Evolutionary conservation across 2,888 invertebrate genomes (phyloP).

Genomic region (Sphaeridia pumilis): DNA sequence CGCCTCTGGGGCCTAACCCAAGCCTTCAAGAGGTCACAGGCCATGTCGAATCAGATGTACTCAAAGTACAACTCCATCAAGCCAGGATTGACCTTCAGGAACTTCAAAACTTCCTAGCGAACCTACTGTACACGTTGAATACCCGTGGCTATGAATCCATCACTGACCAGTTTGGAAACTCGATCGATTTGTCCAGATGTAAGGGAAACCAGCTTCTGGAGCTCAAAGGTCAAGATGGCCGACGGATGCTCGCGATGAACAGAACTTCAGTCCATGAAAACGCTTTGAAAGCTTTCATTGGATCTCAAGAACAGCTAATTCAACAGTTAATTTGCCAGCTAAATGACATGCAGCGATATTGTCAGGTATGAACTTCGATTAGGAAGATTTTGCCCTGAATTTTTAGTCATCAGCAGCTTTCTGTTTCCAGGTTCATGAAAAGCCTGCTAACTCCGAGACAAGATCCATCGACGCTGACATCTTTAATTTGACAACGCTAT

Average conservation of each 20-base stretch:
- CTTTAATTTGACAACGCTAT: too few relatives aligned
- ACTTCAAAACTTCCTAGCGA: conserved; percentile 26
- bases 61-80: too few relatives aligned
- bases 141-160: conserved; percentile 29
- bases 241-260: conserved; percentile 15
- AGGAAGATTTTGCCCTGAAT: too few relatives aligned
- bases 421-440: too few relatives aligned
- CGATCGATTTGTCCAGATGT: conserved; percentile 25
- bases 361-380: not conserved
- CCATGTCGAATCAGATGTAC: too few relatives aligned
- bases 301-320: conserved; percentile 19
- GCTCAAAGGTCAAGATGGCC: conserved; percentile 22
- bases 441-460: too few relatives aligned
- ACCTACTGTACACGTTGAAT: conserved; percentile 30
- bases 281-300: conserved; percentile 29
- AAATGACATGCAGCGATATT: conserved; percentile 3
- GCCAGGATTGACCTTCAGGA: too few relatives aligned
- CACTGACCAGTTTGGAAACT: conserved; percentile 25
- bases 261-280: conserved; percentile 19
- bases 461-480: too few relatives aligned
- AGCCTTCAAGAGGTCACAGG: too few relatives aligned
- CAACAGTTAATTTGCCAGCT: conserved; percentile 14
- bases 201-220: conserved; percentile 29
- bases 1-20: too few relatives aligned
- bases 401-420: too few relatives aligned